These are phyloP conservation scores for Saccostrea echinata DNA, from an alignment of 1,140 invertebrate species.

Conservation along the genomic window DNA sequence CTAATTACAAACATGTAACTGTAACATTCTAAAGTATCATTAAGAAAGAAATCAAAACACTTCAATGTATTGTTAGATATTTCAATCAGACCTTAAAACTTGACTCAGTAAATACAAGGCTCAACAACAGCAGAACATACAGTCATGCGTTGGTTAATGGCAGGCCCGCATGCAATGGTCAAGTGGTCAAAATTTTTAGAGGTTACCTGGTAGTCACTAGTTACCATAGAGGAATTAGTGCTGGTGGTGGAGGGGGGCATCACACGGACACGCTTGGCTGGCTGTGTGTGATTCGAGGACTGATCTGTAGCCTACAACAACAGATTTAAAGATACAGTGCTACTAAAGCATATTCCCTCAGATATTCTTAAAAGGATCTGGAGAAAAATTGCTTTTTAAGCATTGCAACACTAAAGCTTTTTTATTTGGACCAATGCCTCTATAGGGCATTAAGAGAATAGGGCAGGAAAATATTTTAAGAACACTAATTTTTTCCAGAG, in stretches of 20 bases:
- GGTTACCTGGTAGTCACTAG: conserved; percentile 74
- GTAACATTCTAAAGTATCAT: too few relatives aligned
- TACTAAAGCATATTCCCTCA: too few relatives aligned
- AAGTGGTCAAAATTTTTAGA: conserved; percentile 49
- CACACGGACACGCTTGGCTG: conserved; percentile 75
- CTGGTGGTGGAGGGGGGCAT: conserved; percentile 73
- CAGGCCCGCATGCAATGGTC: neutral
- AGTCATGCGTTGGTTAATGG: conserved; percentile 19
- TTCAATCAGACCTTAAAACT: neutral
- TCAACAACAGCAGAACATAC: neutral
- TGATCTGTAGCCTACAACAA: conserved; percentile 41
- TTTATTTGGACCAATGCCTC: too few relatives aligned
- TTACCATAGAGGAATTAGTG: conserved; percentile 72
- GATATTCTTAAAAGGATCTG: too few relatives aligned
- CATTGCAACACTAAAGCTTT: too few relatives aligned
- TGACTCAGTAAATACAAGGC: neutral
- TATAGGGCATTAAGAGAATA: too few relatives aligned
- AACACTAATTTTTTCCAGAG: too few relatives aligned
- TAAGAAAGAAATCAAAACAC: too few relatives aligned
- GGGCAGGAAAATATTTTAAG: too few relatives aligned
- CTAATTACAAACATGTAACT: too few relatives aligned
- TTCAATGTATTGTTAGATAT: neutral
- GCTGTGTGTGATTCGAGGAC: conserved; percentile 76
- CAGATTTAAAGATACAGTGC: neutral
- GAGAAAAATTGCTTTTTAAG: too few relatives aligned